Conservation (phyloP, 1,140 invertebrate species). For the Rhopalosiphum maidis region DNA sequence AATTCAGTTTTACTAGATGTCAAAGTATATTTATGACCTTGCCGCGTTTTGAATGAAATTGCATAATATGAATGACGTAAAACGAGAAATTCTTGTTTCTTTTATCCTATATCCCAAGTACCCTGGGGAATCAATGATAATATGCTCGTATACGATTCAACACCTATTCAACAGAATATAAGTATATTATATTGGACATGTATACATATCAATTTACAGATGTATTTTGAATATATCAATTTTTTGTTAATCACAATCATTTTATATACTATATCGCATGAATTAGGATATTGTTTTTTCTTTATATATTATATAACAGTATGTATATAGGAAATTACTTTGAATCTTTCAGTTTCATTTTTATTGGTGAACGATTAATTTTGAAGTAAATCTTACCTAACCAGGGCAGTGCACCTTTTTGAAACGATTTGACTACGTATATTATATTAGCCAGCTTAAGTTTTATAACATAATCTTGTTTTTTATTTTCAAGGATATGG, state of each 20-base stretch:
- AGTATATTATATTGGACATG: not conserved
- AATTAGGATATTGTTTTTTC: not conserved
- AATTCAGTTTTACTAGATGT: not conserved
- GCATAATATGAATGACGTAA: conserved; percentile 19
- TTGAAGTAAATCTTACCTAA: too few relatives aligned
- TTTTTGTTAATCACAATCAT: not conserved
- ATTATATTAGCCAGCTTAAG: not conserved
- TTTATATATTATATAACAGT: not conserved
- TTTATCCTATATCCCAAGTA: not conserved
- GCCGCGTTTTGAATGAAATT: conserved; percentile 34
- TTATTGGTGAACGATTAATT: not conserved
- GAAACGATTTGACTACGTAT: not conserved
- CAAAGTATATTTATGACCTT: not conserved
- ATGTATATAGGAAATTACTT: not conserved
- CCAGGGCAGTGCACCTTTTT: too few relatives aligned
- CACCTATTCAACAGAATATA: not conserved
- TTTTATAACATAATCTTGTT: not conserved
- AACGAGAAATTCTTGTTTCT: conserved; percentile 36
- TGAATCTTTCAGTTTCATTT: not conserved
- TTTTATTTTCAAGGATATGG: not conserved
- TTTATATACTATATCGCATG: not conserved
- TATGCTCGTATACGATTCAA: not conserved
- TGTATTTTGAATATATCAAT: not conserved
- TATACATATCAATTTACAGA: not conserved
- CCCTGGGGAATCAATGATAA: not conserved